These are phyloP conservation scores for Tragulus kanchil DNA, from an alignment of 2,113 vertebrate species.

Conservation along the genomic window DNA sequence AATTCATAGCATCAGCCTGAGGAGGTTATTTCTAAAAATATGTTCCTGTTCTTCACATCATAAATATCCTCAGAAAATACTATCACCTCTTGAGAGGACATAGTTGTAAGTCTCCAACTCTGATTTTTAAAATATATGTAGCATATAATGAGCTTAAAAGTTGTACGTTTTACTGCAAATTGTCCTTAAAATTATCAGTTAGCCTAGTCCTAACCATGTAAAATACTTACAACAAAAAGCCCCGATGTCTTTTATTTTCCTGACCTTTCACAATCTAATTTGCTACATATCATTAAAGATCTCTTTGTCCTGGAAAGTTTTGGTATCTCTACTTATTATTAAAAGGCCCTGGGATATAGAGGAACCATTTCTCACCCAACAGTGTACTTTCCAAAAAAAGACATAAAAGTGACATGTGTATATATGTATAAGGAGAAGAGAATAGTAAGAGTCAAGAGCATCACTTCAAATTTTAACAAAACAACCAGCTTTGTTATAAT, in stretches of 20 bases:
- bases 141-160: slow-evolving; percentile 62
- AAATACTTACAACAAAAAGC: slow-evolving; percentile 72
- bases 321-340: slow-evolving; percentile 52
- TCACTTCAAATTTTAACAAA: neutral
- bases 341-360: slow-evolving; percentile 30
- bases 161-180: slow-evolving; percentile 51
- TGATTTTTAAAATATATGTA: slow-evolving; percentile 72
- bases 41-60: neutral
- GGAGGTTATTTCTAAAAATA: slow-evolving; percentile 33
- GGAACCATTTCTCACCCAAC: slow-evolving; percentile 10
- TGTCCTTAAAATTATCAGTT: slow-evolving; percentile 65
- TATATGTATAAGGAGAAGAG: neutral
- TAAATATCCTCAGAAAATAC: slow-evolving; percentile 48
- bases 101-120: slow-evolving; percentile 23
- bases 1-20: neutral
- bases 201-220: slow-evolving; percentile 46
- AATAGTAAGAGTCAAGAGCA: neutral
- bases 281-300: slow-evolving; percentile 63
- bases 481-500: neutral
- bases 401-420: neutral
- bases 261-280: slow-evolving; percentile 69
- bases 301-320: slow-evolving; percentile 68
- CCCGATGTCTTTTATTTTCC: slow-evolving; percentile 71
- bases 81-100: slow-evolving; percentile 55
- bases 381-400: slow-evolving; percentile 28